Evolutionary conservation across 2,113 vertebrate species (phyloP), one percentile per base, ranked within the genome.

Genomic region (Noctilio leporinus): DNA sequence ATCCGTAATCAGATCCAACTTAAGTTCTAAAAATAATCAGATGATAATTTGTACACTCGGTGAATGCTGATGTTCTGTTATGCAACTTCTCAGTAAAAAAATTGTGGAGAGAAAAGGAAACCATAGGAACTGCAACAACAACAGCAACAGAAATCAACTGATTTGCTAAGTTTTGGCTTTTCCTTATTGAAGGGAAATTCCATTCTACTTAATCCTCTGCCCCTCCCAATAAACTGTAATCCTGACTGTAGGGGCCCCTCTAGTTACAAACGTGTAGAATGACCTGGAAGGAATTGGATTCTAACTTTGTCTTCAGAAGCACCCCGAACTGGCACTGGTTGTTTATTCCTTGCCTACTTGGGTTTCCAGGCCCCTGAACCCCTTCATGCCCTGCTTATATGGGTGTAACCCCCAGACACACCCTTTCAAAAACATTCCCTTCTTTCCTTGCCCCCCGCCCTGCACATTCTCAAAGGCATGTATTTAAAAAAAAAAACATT

Each of bases 131-230:
- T 90, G 78, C 10, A 80, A 91, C 80, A 83, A 97, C 57, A 90
- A 86, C 83, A 89, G 62, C 73, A 93, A 90, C 73, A 93, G 87
- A 94, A 97, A 75, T 53, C 35, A 94, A 95, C 62, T n/a, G 91
- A 93, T 96, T 96, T 95, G 96, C 82, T 97, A 97, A 96, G 94
- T 91, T 83, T 96, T 97, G 96, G 96, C 95, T 91, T 96, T 86
- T 91, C 57, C 82, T 96, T 97, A 96, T 97, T 91, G 1, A 89
- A 94, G 94, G 93, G 96, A 97, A 97, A 97, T 97, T 96, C 93
- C 94, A 96, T 81, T 94, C 28, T 80, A 91, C 82, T 94, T 88
- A 96, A 96, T 85, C 93, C 53, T 82, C 51, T 49, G 64, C 78
- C 30, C 64, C 77, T 94, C 93, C 95, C 82, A 91, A 51, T 77